Base-by-base conservation (phyloP, 2,113 vertebrate genomes). In the Hydrolagus affinis region DNA sequence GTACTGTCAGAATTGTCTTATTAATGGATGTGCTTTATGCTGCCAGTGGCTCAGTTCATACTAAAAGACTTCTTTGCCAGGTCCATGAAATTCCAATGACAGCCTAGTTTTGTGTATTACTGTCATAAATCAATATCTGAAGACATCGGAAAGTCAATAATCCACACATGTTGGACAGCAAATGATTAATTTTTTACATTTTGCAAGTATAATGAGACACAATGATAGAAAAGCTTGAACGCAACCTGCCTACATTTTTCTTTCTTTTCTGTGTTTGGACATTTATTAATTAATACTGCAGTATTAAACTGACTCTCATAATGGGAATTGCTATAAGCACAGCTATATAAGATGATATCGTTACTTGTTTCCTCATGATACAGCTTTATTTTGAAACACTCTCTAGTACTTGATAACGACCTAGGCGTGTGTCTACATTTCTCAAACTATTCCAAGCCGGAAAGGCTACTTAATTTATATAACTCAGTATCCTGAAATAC, bases 121-220 rank as follows among this genome's bases (percentile, higher is more conserved):
- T 92, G 91, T 92, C 94, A 93, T 94, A 92, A 94, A 94, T 94
- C 93, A 94, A 92, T 93, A 93, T 87, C 91, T 90, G 92, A 92
- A 94, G 93, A 94, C 92, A 94, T 93, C 94, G 94, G 94, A 92
- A 94, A 94, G 93, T 94, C 93, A 94, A 94, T 94, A 94, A 94
- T 94, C 92, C 91, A 93, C 92, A 92, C 92, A 90, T 92, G 91
- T 94, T 93, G 93, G 93, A 94, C 94, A 93, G 93, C 93, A 94
- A 92, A 92, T 94, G 93, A 94, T 94, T 94, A 94, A 94, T 94
- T 94, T 44, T 93, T 92, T 94, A 93, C 92, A 92, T 94, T 94
- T 94, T 94, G 94, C 91, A 94, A 92, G 92, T 93, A 93, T 94
- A 93, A 94, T 94, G 93, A 94, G 94, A 94, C 94, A 93, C 93